Evolutionary conservation across 2,113 vertebrate species (phyloP).

Genomic region (Phocoena phocoena): DNA sequence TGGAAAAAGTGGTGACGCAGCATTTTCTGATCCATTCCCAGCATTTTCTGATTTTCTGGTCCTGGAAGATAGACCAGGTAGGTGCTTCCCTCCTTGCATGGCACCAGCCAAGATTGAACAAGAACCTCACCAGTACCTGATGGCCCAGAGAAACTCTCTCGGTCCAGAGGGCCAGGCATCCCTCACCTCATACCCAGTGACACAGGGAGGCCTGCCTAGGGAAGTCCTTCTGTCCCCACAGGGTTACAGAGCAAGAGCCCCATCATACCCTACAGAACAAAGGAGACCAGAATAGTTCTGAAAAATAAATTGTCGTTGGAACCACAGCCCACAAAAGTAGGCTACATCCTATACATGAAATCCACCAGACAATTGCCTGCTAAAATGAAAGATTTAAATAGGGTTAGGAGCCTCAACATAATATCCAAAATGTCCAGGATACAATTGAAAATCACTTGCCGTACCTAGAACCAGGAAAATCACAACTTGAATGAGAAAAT

Average conservation of each 20-base stretch:
- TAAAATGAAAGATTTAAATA: no score
- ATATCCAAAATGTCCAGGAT: neutral
- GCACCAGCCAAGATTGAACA: neutral
- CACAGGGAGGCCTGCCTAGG: neutral
- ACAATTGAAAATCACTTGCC: neutral
- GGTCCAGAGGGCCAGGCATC: neutral
- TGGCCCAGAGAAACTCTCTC: neutral
- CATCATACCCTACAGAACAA: neutral
- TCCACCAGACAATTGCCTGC: neutral
- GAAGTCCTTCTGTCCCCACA: neutral
- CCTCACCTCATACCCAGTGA: neutral
- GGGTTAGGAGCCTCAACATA: neutral
- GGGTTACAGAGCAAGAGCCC: neutral
- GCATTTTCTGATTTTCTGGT: neutral
- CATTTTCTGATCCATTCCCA: neutral
- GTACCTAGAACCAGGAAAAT: neutral
- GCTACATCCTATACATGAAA: neutral
- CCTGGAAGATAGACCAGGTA: neutral
- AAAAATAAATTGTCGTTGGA: neutral
- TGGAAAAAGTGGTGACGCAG: neutral
- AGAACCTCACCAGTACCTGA: neutral
- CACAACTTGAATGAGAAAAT: neutral
- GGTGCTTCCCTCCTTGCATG: neutral
- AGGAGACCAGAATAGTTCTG: neutral
- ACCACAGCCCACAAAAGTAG: neutral